Evolutionary conservation across 2,113 vertebrate genomes (phyloP), one percentile per base, ranked within the genome.

Genomic region (Tachuris rubrigastra): DNA sequence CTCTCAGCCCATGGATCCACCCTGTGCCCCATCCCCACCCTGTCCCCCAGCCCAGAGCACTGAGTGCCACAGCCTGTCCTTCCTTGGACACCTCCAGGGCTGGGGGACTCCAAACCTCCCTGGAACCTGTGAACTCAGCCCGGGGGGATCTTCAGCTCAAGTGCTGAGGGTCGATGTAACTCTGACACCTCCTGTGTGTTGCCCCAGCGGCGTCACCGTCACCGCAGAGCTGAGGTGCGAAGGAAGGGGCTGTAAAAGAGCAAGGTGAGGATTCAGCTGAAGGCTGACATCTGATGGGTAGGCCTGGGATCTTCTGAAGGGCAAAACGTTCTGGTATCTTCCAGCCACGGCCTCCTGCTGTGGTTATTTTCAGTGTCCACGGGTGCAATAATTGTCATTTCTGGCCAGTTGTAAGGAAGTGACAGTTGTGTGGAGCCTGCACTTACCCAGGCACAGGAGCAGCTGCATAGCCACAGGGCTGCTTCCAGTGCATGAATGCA

Each of bases 391-490:
- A 92, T 81, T 94, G 73, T 87, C 47, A 33, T 81, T 90, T 88
- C 85, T 84, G 23, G 88, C 31, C 56, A 86, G 56, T 42, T 33
- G 27, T 2, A 42, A 84, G 96, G 5, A 90, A 19, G 47, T 87
- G 95, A 52, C 83, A 84, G 88, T 58, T 90, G 78, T 69, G n/a
- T 10, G 69, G 67, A 87, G 89, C 67, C 83, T 85, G 91, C 95
- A 71, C 90, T 95, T 71, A 85, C 42, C 87, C 67, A 59, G 95
- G 89, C 95, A 86, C 88, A 77, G 7, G 22, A 94, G 1, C 95
- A 96, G 95, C 87, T 96, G 95, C 85, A 44, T 63, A 16, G 72
- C 93, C 86, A 90, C 85, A 6, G 95, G 95, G 85, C 93, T 89
- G 95, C 92, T 97, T 75, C 41, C 93, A 75, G 86, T 31, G 22